These are phyloP conservation scores for Calypte anna DNA, from an alignment of 2,113 vertebrate species.

Conservation along the genomic window DNA sequence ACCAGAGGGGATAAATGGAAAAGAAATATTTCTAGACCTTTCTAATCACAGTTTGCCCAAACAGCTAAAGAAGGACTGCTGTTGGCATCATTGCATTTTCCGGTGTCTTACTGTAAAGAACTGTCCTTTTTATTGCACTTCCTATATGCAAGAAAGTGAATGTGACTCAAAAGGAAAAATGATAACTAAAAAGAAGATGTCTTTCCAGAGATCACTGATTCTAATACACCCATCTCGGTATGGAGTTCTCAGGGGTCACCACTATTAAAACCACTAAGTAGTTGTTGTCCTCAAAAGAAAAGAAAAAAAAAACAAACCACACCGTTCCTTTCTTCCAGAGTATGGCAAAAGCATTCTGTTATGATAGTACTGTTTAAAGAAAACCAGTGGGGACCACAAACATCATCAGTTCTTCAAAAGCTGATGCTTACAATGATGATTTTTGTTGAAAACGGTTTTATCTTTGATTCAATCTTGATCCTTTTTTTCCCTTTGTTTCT, in stretches of 20 bases:
- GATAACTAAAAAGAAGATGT: not conserved
- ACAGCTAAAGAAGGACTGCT: not conserved
- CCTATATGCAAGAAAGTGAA: not conserved
- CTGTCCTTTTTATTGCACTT: not conserved
- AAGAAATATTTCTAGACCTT: slow-evolving; percentile 2
- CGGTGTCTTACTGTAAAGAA: not conserved
- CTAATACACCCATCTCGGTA: not conserved
- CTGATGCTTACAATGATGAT: not conserved
- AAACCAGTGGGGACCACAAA: not conserved
- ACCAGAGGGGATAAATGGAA: not conserved
- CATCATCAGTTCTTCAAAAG: not conserved
- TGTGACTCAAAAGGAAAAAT: not conserved
- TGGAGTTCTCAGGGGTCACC: not conserved
- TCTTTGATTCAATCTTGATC: not conserved
- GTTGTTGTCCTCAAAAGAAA: not conserved
- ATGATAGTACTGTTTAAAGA: not conserved
- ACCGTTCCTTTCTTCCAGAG: not conserved
- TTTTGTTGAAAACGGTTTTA: not conserved
- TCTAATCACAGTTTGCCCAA: not conserved
- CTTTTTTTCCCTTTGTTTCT: not conserved
- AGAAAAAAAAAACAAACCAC: not conserved
- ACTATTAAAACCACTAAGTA: not conserved
- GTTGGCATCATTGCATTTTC: not conserved
- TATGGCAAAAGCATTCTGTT: not conserved
- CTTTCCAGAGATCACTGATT: not conserved